These are phyloP conservation scores for Phaedon cochleariae DNA, from an alignment of 2,888 invertebrate species.

Conservation along the genomic window DNA sequence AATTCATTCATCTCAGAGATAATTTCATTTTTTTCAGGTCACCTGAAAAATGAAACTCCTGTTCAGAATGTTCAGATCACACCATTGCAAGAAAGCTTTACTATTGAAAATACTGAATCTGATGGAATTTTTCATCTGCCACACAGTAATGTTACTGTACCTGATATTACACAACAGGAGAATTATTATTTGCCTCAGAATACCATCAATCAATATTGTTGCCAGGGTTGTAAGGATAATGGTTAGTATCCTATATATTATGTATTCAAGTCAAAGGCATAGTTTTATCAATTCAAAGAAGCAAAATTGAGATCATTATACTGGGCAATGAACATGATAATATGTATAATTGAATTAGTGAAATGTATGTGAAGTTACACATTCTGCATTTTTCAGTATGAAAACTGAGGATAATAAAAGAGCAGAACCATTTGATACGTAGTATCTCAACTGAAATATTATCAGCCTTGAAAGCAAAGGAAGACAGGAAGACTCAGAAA, in stretches of 20 bases:
- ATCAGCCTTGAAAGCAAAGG: not conserved
- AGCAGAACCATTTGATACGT: not conserved
- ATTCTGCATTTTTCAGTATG: not conserved
- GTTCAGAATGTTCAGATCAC: not conserved
- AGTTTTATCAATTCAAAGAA: not conserved
- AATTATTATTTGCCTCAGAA: not conserved
- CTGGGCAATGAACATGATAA: not conserved
- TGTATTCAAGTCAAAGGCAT: not conserved
- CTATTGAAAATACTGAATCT: not conserved
- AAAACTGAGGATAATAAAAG: not conserved
- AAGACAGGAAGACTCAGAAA: not conserved
- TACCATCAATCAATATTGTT: constrained; percentile 1
- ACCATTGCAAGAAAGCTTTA: not conserved
- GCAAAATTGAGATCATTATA: not conserved
- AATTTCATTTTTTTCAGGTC: not conserved
- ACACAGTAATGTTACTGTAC: not conserved
- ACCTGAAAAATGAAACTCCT: not conserved
- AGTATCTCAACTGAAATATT: not conserved
- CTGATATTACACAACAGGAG: not conserved
- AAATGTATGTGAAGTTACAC: not conserved
- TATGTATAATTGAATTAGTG: not conserved
- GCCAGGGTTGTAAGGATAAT: not conserved
- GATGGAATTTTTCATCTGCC: not conserved
- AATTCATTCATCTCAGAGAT: not conserved
- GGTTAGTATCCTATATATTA: constrained; percentile 6